These are phyloP conservation scores for Sporophila hypoxantha DNA, from an alignment of 2,113 vertebrate species.

Conservation along the genomic window DNA sequence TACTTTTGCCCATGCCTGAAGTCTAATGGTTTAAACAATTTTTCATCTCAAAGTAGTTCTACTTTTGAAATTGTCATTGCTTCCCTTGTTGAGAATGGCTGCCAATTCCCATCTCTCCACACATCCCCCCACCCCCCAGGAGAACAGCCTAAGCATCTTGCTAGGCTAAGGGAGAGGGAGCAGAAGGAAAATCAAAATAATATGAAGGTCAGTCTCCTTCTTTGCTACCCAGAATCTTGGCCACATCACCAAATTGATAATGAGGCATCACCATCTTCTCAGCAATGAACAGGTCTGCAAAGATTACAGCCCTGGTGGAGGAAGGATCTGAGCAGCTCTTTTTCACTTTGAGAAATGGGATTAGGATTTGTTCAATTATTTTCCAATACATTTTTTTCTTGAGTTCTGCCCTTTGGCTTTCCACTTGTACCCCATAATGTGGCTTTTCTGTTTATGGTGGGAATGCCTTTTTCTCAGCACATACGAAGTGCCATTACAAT, in stretches of 20 bases:
- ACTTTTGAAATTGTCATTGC: not conserved
- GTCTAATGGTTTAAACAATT: not conserved
- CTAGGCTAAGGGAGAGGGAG: not conserved
- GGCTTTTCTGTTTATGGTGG: not conserved
- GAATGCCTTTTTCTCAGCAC: not conserved
- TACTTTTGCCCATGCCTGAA: not conserved
- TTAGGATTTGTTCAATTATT: not conserved
- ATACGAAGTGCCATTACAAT: not conserved
- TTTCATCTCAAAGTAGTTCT: not conserved
- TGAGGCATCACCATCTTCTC: not conserved
- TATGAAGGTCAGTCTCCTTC: not conserved
- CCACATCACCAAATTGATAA: not conserved
- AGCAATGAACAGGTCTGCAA: not conserved
- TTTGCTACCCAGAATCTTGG: not conserved
- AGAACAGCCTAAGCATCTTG: not conserved
- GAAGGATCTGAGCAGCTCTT: not conserved
- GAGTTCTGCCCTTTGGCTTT: not conserved
- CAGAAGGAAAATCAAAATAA: not conserved
- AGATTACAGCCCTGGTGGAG: fast-evolving
- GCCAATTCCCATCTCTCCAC: not conserved
- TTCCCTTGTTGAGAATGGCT: not conserved
- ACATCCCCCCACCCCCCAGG: not conserved
- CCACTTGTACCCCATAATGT: not conserved
- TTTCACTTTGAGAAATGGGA: not conserved
- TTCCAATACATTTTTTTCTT: fast-evolving